Evolutionary conservation across 2,888 invertebrate genomes (phyloP).

Genomic region (Trachelus tabidus): DNA sequence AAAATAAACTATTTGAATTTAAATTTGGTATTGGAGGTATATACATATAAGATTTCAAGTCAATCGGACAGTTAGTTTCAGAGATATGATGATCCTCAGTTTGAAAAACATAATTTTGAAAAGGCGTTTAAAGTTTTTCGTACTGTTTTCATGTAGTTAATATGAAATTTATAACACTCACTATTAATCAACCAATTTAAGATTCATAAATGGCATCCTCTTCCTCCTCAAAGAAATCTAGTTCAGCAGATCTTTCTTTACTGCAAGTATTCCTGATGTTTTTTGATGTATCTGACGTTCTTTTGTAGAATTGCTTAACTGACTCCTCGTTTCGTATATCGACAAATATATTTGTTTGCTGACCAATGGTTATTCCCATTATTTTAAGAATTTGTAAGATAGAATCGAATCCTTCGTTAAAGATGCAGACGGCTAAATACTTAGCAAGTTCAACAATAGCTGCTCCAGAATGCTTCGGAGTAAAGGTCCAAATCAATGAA

Average conservation of each 20-base stretch:
- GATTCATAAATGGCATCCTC: neutral
- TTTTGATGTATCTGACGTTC: neutral
- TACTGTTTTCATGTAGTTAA: too few relatives aligned
- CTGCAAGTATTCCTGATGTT: neutral
- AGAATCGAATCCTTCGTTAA: neutral
- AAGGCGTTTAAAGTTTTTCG: too few relatives aligned
- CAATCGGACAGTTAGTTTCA: too few relatives aligned
- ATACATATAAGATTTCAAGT: too few relatives aligned
- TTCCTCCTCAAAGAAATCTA: neutral
- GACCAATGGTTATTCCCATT: constrained; percentile 7
- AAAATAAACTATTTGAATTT: too few relatives aligned
- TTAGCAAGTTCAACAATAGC: constrained; percentile 4
- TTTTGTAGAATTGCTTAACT: neutral
- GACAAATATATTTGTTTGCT: neutral
- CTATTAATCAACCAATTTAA: too few relatives aligned
- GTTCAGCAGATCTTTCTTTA: neutral
- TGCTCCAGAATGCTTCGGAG: constrained; percentile 7
- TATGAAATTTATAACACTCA: too few relatives aligned
- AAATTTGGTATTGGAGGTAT: too few relatives aligned
- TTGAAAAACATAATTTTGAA: too few relatives aligned
- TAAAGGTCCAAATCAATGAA: constrained; percentile 7
- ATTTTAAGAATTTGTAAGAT: neutral
- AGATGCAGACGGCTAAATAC: neutral
- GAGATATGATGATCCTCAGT: too few relatives aligned
- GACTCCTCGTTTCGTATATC: neutral